Evolutionary conservation across 2,797 vertebrate genomes (phyloP).

Genomic region (Pyrocephalus nanus): DNA sequence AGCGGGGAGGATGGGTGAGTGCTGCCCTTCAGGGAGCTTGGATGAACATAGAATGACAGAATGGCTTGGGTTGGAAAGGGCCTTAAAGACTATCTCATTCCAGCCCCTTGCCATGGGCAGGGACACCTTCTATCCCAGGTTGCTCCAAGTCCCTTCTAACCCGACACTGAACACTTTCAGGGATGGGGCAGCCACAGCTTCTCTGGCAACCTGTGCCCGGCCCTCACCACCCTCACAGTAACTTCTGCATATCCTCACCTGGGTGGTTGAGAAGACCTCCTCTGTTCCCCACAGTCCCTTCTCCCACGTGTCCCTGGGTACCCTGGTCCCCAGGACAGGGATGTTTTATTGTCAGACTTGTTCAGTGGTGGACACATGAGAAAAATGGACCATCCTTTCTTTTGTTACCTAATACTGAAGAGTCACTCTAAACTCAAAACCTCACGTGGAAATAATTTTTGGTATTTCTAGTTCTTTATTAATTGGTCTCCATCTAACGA

Average conservation of each 20-base stretch:
- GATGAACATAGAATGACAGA: neutral
- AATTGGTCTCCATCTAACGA: neutral
- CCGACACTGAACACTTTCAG: neutral
- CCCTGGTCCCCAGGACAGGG: neutral
- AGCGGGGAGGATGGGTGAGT: accelerated
- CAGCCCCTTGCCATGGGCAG: neutral
- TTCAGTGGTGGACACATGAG: neutral
- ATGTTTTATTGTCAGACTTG: neutral
- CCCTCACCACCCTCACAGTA: neutral
- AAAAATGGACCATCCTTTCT: neutral
- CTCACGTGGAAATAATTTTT: neutral
- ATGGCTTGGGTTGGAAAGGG: neutral
- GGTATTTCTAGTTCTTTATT: slow-evolving; percentile 4
- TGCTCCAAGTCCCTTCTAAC: neutral
- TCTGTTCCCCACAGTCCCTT: neutral
- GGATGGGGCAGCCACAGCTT: neutral
- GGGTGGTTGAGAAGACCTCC: accelerated
- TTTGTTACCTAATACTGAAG: neutral
- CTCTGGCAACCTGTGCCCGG: neutral
- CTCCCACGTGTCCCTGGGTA: accelerated
- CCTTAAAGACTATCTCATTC: neutral
- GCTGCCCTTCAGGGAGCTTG: accelerated
- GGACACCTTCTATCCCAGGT: neutral
- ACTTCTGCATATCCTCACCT: neutral
- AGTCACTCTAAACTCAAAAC: neutral